A percentile compares a stretch with the other conserved stretches of the same genome.
phyloP scores from a whole-genome alignment of 1,140 invertebrate species.

The Calephelis virginiensis region DNA sequence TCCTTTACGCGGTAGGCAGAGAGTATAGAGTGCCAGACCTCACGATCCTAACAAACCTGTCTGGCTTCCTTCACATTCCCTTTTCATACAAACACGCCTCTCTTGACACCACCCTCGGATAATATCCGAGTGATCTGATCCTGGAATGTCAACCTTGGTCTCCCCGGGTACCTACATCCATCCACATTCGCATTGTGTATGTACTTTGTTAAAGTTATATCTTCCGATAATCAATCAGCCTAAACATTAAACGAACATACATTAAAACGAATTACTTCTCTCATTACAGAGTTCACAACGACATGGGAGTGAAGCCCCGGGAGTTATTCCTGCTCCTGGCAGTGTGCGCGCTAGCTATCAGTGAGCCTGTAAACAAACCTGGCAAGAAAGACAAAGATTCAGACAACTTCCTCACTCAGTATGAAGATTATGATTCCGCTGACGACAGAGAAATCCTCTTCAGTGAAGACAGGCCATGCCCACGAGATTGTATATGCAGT shows the following conservation, averaged over 20 bases:
- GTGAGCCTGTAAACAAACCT: conserved; percentile 59
- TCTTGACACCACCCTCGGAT: too few relatives aligned
- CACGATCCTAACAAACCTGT: too few relatives aligned
- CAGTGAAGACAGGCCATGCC: conserved; percentile 73
- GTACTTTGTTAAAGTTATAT: too few relatives aligned
- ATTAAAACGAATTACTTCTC: conserved; percentile 29
- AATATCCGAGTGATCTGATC: too few relatives aligned
- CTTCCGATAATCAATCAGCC: too few relatives aligned
- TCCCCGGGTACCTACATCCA: too few relatives aligned
- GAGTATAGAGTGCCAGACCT: too few relatives aligned
- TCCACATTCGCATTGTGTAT: too few relatives aligned
- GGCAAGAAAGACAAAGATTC: conserved; percentile 51
- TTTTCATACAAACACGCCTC: too few relatives aligned
- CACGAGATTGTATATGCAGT: conserved; percentile 74
- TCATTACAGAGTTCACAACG: conserved; percentile 71
- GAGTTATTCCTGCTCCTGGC: conserved; percentile 73
- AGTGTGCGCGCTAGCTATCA: conserved; percentile 56
- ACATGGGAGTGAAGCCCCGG: conserved; percentile 72
- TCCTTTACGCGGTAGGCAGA: too few relatives aligned
- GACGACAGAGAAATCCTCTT: conserved; percentile 70
- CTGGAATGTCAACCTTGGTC: too few relatives aligned
- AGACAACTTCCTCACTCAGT: conserved; percentile 56
- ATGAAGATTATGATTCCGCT: conserved; percentile 63
- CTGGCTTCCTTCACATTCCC: too few relatives aligned
- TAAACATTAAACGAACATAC: not conserved